Evolutionary conservation across 2,113 vertebrate genomes (phyloP), one percentile per base, ranked within the genome.

Genomic region (Mesembrinibis cayennensis): DNA sequence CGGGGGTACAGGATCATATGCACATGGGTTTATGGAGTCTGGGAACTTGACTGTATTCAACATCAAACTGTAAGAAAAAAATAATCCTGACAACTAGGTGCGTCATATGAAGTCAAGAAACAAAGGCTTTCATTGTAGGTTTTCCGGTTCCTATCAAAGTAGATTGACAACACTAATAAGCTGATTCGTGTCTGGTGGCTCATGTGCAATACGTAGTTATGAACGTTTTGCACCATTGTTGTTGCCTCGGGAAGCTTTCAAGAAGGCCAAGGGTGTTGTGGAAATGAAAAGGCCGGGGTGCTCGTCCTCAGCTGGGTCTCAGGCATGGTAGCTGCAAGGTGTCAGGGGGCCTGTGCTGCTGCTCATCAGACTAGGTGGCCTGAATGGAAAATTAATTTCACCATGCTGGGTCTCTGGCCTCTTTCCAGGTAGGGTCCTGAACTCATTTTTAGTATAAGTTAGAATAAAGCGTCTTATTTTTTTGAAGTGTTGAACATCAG

Each of bases 151-250:
- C 23, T 83, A 34, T 62, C 42, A 26, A 66, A 42, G 22, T 4
- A 90, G 85, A 77, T 62, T 86, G 89, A 91, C 70, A 92, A 6
- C 45, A 9, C 22, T 59, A 83, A 93, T 78, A 77, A 96, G 73
- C 26, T 9, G 23, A 70, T 78, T 79, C 65, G 25, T 77, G 45
- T 36, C 82, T 55, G 59, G 56, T 85, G 36, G 34, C 38, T 87
- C 14, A 19, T 1, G 13, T n/a, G 32, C 72, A 63, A 9, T 30
- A 12, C 3, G 38, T 21, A 59, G 30, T 84, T 80, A 38, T 12
- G 82, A 62, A 42, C 3, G 14, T 53, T 77, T 86, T 89, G 18
- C 14, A 34, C n/a, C 17, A 4, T 5, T 55, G 40, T 61, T 3
- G 5, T 58, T 50, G 73, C 67, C n/a, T 62, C 72, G 81, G 92